Evolutionary conservation across 1,140 invertebrate species (phyloP).

Genomic region (Ceratosolen solmsi): DNA sequence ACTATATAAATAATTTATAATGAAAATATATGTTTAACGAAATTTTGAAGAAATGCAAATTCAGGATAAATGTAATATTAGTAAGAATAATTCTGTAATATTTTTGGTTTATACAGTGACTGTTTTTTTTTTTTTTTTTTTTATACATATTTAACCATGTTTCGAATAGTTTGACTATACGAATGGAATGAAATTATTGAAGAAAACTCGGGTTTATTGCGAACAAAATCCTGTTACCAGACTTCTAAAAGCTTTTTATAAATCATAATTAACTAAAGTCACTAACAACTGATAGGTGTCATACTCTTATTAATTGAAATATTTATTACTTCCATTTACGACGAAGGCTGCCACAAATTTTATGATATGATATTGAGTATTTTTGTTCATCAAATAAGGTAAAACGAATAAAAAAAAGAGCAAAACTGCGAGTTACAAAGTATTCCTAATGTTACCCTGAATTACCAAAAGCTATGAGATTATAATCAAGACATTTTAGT

Average conservation of each 20-base stretch:
- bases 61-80: no score
- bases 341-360: neutral
- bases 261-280: slow-evolving; percentile 51
- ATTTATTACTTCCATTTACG: slow-evolving; percentile 52
- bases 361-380: neutral
- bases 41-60: no score
- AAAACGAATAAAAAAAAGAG: slow-evolving; percentile 32
- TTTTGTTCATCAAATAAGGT: neutral
- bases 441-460: neutral
- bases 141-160: no score
- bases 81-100: no score
- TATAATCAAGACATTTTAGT: slow-evolving; percentile 29
- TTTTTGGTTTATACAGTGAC: no score
- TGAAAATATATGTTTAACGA: no score
- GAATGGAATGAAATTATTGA: neutral
- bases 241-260: slow-evolving; percentile 16
- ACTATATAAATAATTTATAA: no score
- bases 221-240: neutral
- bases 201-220: neutral
- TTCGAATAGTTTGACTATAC: no score
- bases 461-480: slow-evolving; percentile 30
- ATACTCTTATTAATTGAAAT: slow-evolving; percentile 51
- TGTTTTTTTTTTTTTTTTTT: no score
- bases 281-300: slow-evolving; percentile 23
- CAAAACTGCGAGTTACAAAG: neutral